Evolutionary conservation across 2,113 vertebrate genomes (phyloP).

Genomic region (Chaenocephalus aceratus): DNA sequence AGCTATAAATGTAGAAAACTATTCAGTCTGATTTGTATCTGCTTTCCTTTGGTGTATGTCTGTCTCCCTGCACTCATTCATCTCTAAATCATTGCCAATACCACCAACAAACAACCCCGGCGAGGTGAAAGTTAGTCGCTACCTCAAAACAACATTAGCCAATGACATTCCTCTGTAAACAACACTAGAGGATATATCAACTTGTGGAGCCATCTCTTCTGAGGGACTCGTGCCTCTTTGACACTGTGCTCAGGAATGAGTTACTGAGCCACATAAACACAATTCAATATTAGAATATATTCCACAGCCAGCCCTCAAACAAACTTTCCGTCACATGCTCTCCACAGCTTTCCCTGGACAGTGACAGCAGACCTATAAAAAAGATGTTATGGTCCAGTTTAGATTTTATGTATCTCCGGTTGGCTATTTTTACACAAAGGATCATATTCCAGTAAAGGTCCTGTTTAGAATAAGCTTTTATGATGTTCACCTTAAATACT

Average conservation of each 20-base stretch:
- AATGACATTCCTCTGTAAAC: conserved; percentile 4
- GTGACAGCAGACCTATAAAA: conserved; percentile 9
- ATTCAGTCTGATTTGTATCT: not conserved
- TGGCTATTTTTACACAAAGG: not conserved
- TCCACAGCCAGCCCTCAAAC: conserved; percentile 13
- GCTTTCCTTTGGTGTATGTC: not conserved
- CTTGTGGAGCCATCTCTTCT: conserved; percentile 13
- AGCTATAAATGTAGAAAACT: not conserved
- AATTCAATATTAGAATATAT: too few species aligned
- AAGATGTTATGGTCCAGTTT: not conserved
- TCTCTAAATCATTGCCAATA: conserved; percentile 12
- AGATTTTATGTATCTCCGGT: not conserved
- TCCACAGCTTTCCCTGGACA: conserved; percentile 1
- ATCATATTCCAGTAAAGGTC: not conserved
- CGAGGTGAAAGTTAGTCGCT: conserved; percentile 5
- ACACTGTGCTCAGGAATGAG: conserved; percentile 34
- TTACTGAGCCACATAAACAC: not conserved
- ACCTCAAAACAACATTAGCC: not conserved
- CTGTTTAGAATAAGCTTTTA: too few species aligned
- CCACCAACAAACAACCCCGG: conserved; percentile 18
- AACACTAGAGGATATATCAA: conserved; percentile 1
- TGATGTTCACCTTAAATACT: not conserved
- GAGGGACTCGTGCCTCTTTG: conserved; percentile 40
- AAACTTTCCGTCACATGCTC: conserved; percentile 24
- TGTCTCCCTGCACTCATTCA: not conserved